These are phyloP conservation scores for Phalangium opilio DNA, from an alignment of 2,888 invertebrate genomes.

Conservation along the genomic window DNA sequence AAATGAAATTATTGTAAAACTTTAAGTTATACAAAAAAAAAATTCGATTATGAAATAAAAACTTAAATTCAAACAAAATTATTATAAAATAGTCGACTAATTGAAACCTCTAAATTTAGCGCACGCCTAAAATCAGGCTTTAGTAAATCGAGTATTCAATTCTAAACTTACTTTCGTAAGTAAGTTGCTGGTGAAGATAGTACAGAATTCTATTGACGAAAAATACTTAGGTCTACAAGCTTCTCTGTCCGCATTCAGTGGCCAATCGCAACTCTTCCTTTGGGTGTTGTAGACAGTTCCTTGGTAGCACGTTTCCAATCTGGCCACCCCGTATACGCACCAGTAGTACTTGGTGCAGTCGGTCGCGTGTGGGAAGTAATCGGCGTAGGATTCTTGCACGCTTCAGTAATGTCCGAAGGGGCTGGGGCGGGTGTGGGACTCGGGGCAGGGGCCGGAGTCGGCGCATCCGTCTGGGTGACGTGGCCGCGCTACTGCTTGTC, in stretches of 20 bases:
- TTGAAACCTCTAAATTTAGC: too few species aligned
- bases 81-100: too few species aligned
- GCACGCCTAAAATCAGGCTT: too few species aligned
- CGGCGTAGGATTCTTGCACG: conserved; percentile 30
- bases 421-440: background rate
- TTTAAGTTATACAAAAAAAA: too few species aligned
- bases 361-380: conserved; percentile 3
- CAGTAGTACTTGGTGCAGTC: conserved; percentile 52
- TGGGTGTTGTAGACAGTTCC: background rate
- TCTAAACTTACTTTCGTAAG: too few species aligned
- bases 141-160: too few species aligned
- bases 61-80: too few species aligned
- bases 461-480: background rate
- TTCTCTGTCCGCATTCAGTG: background rate
- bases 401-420: background rate
- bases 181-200: too few species aligned
- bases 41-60: too few species aligned
- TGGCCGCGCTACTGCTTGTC: conserved; percentile 24
- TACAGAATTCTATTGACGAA: too few species aligned
- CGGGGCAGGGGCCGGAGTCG: too few species aligned
- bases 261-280: background rate
- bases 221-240: background rate
- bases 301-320: background rate
- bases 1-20: too few species aligned
- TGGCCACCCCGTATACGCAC: conserved; percentile 39